Evolutionary conservation across 2,113 vertebrate genomes (phyloP), one percentile per base, ranked within the genome.

Genomic region (Australoheros scitulus): DNA sequence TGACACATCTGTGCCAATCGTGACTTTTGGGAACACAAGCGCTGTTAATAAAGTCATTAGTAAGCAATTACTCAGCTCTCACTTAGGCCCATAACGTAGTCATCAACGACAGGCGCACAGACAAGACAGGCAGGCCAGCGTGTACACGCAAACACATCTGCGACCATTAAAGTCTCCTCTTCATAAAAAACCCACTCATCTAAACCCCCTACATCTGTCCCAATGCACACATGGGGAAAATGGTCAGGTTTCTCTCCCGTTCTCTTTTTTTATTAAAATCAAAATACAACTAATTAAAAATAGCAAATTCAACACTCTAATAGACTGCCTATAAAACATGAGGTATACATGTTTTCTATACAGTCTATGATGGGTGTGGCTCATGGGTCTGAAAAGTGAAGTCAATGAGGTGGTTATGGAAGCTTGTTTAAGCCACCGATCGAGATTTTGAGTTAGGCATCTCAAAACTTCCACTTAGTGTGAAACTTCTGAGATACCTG

Each of bases 1-100:
- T 88, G 89, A 87, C 84, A 91, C 88, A 87, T 90, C 83, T 89
- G 89, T 70, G 82, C 79, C 89, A 61, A 84, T 79, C 85, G 83
- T 84, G 88, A 85, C 88, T 91, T 89, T 88, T 56, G 83, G 85
- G 80, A 85, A 64, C 79, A 83, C 82, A 63, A 86, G 80, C 80
- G 90, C 87, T 83, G 76, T 82, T 91, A 85, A 88, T 86, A 89
- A 88, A 91, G 78, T 82, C 80, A 91, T 92, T 92, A 88, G 85
- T 64, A 32, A 83, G 85, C 77, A 81, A 87, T 92, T 91, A 92
- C 77, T 89, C 65, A 84, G 86, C 61, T 76, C 87, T 80, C 74
- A 65, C 52, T 81, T 84, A 29, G 20, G 77, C 6, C 43, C 29
- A 56, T 85, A 75, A 74, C 14, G 4, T 81, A 82, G 77, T 60